Conservation (phyloP, 2,113 vertebrate species). For the Butorides virescens region DNA sequence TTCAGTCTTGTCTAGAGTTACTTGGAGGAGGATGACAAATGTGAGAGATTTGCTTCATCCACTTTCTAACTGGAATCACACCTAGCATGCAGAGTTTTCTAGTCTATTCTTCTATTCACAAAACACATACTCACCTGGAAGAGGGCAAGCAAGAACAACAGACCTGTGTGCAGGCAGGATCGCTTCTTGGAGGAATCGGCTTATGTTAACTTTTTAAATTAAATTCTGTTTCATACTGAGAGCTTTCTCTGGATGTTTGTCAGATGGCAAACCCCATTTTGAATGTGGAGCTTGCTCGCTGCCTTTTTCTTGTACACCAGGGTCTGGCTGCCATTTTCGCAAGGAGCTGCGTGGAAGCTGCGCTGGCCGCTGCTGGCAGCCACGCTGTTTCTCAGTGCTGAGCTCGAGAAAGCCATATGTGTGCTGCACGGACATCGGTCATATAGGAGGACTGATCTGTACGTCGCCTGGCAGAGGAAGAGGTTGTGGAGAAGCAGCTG, state of each 20-base stretch:
- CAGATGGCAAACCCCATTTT: neutral
- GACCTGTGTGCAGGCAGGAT: neutral
- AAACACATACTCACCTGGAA: neutral
- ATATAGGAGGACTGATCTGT: neutral
- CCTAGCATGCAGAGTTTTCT: neutral
- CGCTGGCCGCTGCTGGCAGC: neutral
- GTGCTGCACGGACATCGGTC: neutral
- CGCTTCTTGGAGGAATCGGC: neutral
- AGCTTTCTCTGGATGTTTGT: neutral
- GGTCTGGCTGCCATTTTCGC: neutral
- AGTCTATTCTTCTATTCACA: neutral
- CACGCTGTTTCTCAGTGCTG: neutral
- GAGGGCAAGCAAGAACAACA: neutral
- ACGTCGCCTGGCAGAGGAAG: neutral
- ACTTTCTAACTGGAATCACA: neutral
- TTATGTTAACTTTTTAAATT: neutral
- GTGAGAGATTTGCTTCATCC: neutral
- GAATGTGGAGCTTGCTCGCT: neutral
- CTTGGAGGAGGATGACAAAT: neutral
- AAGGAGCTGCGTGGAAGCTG: neutral
- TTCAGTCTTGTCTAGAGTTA: neutral
- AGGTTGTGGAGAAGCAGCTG: neutral
- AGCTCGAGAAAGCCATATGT: fast-evolving
- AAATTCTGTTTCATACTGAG: neutral
- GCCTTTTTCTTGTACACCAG: neutral